A percentile compares a stretch with the other conserved stretches of the same genome.
phyloP scores from a whole-genome alignment of 2,113 vertebrate genomes.

The Arenaria interpres region DNA sequence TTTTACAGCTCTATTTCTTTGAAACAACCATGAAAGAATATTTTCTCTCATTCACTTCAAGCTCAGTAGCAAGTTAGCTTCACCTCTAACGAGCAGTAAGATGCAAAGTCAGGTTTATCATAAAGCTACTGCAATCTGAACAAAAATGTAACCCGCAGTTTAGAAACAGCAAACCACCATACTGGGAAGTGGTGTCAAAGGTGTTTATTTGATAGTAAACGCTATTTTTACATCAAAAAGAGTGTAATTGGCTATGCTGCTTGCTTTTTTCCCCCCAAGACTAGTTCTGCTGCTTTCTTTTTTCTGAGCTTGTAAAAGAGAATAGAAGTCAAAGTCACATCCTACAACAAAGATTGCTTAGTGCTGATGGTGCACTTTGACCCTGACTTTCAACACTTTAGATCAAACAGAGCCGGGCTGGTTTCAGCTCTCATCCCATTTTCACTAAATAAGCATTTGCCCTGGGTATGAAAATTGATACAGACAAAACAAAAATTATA shows the following conservation, averaged over 20 bases:
- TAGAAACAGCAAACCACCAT: neutral
- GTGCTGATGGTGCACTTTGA: neutral
- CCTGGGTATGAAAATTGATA: neutral
- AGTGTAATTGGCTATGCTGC: neutral
- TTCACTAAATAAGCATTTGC: neutral
- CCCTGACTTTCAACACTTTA: neutral
- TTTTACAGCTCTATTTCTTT: neutral
- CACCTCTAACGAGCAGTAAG: neutral
- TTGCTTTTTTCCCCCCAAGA: accelerated
- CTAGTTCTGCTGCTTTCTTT: neutral
- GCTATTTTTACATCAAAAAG: neutral
- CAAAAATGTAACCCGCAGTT: neutral
- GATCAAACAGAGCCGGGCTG: neutral
- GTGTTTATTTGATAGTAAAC: neutral
- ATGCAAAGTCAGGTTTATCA: neutral
- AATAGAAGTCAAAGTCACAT: neutral
- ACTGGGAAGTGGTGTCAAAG: neutral
- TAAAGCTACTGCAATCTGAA: neutral
- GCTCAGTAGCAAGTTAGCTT: neutral
- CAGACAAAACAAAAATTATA: neutral
- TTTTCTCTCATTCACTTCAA: neutral
- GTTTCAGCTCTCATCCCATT: neutral
- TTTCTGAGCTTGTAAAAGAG: neutral
- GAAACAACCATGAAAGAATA: neutral
- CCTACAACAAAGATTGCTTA: neutral